phyloP scores from a whole-genome alignment of 2,888 invertebrate species.

The Ecdyonurus torrentis region DNA sequence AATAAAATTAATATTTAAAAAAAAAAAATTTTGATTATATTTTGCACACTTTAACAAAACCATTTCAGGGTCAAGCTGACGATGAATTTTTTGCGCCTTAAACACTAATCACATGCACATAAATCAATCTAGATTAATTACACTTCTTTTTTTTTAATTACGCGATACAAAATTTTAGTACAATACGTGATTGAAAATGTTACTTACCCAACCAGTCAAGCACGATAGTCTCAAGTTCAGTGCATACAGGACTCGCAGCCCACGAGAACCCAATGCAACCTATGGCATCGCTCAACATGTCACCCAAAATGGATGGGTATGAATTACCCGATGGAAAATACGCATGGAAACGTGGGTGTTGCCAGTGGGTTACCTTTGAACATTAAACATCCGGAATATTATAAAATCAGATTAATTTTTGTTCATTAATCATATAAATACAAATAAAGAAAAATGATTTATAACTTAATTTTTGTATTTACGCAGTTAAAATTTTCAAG shows the following conservation, averaged over 20 bases:
- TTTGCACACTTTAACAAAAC: too few relatives aligned
- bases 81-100: not conserved
- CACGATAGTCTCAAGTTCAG: slow-evolving; percentile 89
- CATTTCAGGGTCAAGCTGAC: too few relatives aligned
- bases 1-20: too few relatives aligned
- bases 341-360: slow-evolving; percentile 96
- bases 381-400: too few relatives aligned
- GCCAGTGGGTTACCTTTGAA: slow-evolving; percentile 90
- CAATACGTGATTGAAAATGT: slow-evolving; percentile 23
- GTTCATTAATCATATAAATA: too few relatives aligned
- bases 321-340: slow-evolving; percentile 98
- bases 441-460: too few relatives aligned
- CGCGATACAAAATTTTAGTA: slow-evolving; percentile 15
- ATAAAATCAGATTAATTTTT: too few relatives aligned
- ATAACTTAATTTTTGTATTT: too few relatives aligned
- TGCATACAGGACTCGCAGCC: slow-evolving; percentile 97
- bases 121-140: not conserved
- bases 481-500: too few relatives aligned
- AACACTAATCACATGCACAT: not conserved
- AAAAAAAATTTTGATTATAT: too few relatives aligned
- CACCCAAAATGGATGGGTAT: slow-evolving; percentile 91
- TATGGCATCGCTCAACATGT: slow-evolving; percentile 91
- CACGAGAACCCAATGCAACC: slow-evolving; percentile 98
- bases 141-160: not conserved
- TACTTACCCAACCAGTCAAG: slow-evolving; percentile 82